Conservation (phyloP, 2,888 invertebrate species). For the Hybos culiciformis region DNA sequence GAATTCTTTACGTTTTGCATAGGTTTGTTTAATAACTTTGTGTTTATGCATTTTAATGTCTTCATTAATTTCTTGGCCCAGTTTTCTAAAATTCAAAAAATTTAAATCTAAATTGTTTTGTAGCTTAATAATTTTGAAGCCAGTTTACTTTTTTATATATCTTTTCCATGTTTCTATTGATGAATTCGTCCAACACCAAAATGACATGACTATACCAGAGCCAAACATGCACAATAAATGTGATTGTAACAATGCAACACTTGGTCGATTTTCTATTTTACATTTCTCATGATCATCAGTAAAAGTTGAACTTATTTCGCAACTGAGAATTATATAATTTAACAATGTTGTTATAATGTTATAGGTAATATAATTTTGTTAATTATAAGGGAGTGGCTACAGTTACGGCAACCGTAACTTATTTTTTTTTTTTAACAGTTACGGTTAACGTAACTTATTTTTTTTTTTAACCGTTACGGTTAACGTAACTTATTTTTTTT, state of each 20-base stretch:
- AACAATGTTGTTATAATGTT: neutral
- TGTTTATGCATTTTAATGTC: constrained; percentile 71
- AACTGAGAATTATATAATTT: too few relatives aligned
- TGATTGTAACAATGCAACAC: constrained; percentile 66
- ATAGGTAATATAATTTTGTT: neutral
- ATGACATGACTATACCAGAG: constrained; percentile 76
- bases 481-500: too few relatives aligned
- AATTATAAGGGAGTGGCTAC: too few relatives aligned
- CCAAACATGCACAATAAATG: constrained; percentile 73
- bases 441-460: too few relatives aligned
- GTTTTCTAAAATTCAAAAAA: constrained; percentile 34
- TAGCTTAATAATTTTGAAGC: neutral
- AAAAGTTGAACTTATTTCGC: constrained; percentile 29
- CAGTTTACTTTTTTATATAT: constrained; percentile 63
- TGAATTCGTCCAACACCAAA: constrained; percentile 86
- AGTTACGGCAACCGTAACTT: too few relatives aligned
- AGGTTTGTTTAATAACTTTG: constrained; percentile 82
- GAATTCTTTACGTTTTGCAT: constrained; percentile 72
- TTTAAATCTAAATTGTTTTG: neutral
- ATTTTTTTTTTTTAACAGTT: too few relatives aligned
- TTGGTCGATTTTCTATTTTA: constrained; percentile 56
- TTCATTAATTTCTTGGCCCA: constrained; percentile 51
- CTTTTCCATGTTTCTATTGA: constrained; percentile 76
- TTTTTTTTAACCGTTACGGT: too few relatives aligned
- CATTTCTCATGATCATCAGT: constrained; percentile 39